Evolutionary conservation across 2,113 vertebrate genomes (phyloP), one percentile per base, ranked within the genome.

Genomic region (Eleginops maclovinus): DNA sequence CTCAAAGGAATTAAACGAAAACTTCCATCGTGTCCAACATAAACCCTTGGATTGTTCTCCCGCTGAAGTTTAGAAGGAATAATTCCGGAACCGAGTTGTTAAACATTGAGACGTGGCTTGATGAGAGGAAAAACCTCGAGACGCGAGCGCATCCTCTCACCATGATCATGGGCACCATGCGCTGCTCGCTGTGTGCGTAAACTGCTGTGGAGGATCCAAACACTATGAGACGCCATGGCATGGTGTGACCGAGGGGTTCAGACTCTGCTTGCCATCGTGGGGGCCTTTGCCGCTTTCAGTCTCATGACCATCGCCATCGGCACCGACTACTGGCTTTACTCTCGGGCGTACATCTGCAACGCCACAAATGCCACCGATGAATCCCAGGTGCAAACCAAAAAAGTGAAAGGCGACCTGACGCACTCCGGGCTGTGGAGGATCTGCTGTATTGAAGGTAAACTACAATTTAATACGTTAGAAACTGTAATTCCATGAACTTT

Each of bases 221-320:
- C 82, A 72, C 24, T 79, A 90, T 93, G 82, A 85, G 81, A 78
- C 72, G 90, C 73, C 86, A 98, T 98, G 97, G 97, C 96, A 92
- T 96, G 96, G 95, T 98, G 97, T 95, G 96, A 98, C 91, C 96
- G 96, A 81, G 95, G 96, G 93, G 95, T 97, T 87, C 97, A 98
- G 95, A 95, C 95, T 93, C 87, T 97, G 86, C 94, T 98, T 92
- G 96, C 96, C 91, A 94, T 96, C 73, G 95, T 92, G 86, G 97
- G 97, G 56, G 97, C 97, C 84, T 97, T 99, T 88, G 94, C 93
- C 46, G 97, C 97, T 79, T 98, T 98, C 93, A 96, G 97, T 87
- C 96, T 99, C 84, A 99, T 99, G 97, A 95, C 95, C 91, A 96
- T 99, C 91, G 97, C 97, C 92, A 97, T 99, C 87, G 96, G 97